Conservation (phyloP, 2,797 vertebrate species). For the Gymnocypris eckloni region DNA sequence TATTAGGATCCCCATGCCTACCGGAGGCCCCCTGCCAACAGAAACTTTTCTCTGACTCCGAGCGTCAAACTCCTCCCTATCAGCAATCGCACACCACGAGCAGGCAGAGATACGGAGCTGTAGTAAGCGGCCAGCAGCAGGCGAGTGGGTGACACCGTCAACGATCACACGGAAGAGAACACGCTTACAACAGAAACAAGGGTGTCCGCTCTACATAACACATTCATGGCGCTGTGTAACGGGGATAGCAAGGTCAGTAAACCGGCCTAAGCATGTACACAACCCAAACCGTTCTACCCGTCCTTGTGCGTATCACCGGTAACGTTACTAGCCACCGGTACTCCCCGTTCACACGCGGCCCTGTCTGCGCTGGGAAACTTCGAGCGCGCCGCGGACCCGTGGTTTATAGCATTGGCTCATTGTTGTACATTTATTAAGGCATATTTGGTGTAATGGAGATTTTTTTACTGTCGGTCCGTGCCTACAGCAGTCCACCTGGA, state of each 20-base stretch:
- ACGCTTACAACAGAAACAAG: conserved; percentile 56
- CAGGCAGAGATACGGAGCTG: not conserved
- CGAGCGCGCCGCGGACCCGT: conserved; percentile 34
- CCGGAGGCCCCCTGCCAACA: not conserved
- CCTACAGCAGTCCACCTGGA: not conserved
- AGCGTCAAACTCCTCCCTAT: conserved; percentile 38
- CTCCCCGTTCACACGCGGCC: conserved; percentile 69
- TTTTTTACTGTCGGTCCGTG: not conserved
- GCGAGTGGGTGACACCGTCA: not conserved
- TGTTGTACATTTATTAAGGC: not conserved
- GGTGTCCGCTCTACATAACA: conserved; percentile 72
- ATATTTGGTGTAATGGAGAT: not conserved
- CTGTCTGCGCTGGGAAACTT: conserved; percentile 74
- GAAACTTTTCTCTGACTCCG: conserved; percentile 34
- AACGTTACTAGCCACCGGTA: conserved; percentile 40
- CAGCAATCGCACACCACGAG: not conserved
- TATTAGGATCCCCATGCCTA: not conserved
- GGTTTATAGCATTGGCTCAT: not conserved
- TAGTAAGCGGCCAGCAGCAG: conserved; percentile 27
- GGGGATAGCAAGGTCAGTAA: conserved; percentile 97
- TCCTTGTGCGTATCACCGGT: conserved; percentile 22
- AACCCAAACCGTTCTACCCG: not conserved
- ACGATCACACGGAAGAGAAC: conserved; percentile 15
- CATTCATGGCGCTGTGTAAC: conserved; percentile 95
- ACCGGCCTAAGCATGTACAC: conserved; percentile 3